phyloP scores from a whole-genome alignment of 1,140 invertebrate genomes.

The Scaptomyza montana region DNA sequence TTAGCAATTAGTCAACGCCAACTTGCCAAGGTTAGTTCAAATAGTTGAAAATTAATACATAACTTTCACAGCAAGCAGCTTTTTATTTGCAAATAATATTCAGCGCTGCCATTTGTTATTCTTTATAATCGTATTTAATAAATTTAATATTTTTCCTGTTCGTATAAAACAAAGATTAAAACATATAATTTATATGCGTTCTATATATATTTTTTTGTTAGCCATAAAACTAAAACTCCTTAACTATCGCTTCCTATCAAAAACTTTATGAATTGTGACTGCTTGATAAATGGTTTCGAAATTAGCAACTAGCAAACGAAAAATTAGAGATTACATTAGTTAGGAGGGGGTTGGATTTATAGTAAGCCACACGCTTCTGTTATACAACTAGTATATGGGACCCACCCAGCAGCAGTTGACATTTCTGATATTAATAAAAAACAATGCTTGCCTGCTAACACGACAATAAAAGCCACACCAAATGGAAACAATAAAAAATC shows the following conservation, averaged over 20 bases:
- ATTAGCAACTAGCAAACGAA: constrained; percentile 23
- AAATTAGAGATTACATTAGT: constrained; percentile 33
- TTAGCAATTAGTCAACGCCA: constrained; percentile 2
- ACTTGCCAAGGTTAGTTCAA: not conserved
- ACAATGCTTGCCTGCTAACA: constrained; percentile 45
- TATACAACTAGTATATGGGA: not conserved
- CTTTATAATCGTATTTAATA: too few species aligned
- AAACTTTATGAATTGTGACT: constrained; percentile 34
- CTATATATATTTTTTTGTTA: not conserved
- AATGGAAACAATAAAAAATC: constrained; percentile 12
- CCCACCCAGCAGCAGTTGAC: constrained; percentile 42
- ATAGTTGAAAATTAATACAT: not conserved
- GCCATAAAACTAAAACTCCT: not conserved
- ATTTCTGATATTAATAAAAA: constrained; percentile 56
- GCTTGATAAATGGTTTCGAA: constrained; percentile 44
- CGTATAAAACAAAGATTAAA: too few species aligned
- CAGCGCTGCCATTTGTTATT: too few species aligned
- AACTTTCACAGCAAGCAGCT: too few species aligned
- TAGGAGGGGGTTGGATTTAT: too few species aligned
- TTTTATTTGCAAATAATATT: too few species aligned
- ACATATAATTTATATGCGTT: too few species aligned
- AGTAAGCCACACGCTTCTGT: not conserved
- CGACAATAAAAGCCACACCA: constrained; percentile 71
- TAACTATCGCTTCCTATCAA: constrained; percentile 14
- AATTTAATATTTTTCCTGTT: too few species aligned